Percentiles rank a stretch among this genome's conserved stretches.
These are phyloP conservation scores for Mastacembelus armatus DNA, from an alignment of 2,797 vertebrate genomes.

Conservation along the genomic window DNA sequence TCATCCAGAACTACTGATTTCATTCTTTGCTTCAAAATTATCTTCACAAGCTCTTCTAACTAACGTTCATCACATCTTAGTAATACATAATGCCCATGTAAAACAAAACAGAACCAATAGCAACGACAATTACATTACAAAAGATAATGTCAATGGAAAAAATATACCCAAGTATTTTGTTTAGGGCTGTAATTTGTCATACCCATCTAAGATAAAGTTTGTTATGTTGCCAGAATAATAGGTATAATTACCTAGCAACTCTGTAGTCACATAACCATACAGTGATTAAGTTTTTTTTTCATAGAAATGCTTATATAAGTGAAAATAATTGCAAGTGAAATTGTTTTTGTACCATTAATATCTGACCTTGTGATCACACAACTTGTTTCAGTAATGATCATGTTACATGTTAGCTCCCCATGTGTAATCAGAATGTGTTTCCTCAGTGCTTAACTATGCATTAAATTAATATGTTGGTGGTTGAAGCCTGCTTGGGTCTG, in stretches of 20 bases:
- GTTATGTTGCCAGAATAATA: conserved; percentile 34
- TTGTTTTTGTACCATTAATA: conserved; percentile 41
- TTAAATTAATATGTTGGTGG: conserved; percentile 9
- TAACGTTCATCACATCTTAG: background rate
- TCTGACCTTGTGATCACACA: conserved; percentile 26
- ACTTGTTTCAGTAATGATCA: conserved; percentile 21
- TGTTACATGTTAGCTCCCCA: conserved; percentile 14
- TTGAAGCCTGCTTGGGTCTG: conserved; percentile 1
- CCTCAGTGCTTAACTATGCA: conserved; percentile 19
- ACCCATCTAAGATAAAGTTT: conserved; percentile 36
- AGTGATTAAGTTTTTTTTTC: conserved; percentile 49
- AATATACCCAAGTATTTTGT: background rate
- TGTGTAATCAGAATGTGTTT: conserved; percentile 22
- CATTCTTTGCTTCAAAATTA: conserved; percentile 5
- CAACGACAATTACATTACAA: conserved; percentile 1
- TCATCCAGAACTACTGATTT: conserved; percentile 16
- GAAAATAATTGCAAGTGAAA: conserved; percentile 38
- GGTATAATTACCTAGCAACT: conserved; percentile 50
- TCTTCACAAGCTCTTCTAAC: background rate
- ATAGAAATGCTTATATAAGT: conserved; percentile 16
- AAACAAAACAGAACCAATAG: conserved; percentile 21
- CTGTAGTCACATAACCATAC: conserved; percentile 38
- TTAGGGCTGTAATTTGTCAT: conserved; percentile 26
- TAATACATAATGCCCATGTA: conserved; percentile 1
- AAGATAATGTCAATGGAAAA: background rate